phyloP scores from a whole-genome alignment of 1,140 invertebrate genomes.

The Paracyclopina nana region DNA sequence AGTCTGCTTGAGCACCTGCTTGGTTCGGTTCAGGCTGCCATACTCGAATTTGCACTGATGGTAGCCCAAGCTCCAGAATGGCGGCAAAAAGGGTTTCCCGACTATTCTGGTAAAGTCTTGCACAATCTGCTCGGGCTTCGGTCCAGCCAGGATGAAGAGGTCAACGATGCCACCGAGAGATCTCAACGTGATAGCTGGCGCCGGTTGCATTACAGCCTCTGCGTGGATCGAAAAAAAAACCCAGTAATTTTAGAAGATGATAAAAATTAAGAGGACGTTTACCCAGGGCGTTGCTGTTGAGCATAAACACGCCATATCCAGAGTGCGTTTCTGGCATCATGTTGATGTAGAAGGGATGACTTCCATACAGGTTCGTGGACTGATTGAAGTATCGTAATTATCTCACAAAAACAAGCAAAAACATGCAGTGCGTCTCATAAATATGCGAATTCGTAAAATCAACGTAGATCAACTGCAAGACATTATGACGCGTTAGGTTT shows the following conservation, averaged over 20 bases:
- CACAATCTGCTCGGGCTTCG: constrained; percentile 24
- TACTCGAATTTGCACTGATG: constrained; percentile 25
- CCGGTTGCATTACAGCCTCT: neutral
- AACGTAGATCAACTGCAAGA: too few species aligned
- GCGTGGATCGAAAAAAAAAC: neutral
- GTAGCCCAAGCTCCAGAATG: constrained; percentile 34
- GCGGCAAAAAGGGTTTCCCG: constrained; percentile 30
- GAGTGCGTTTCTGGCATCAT: neutral
- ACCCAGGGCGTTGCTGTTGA: constrained; percentile 16
- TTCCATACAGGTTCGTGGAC: constrained; percentile 2
- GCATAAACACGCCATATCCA: neutral
- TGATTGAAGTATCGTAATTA: too few species aligned
- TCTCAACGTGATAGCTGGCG: constrained; percentile 4
- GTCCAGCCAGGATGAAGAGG: constrained; percentile 30
- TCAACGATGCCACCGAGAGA: constrained; percentile 28
- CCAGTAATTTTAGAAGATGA: constrained; percentile 22
- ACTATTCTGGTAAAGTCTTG: constrained; percentile 31
- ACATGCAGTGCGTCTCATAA: too few species aligned
- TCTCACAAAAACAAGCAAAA: too few species aligned
- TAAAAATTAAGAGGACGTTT: constrained; percentile 21
- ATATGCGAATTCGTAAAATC: too few species aligned
- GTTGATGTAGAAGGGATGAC: neutral
- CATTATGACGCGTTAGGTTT: too few species aligned
- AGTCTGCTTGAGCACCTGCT: neutral
- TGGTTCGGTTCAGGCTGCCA: neutral